Evolutionary conservation across 2,888 invertebrate species (phyloP), one percentile per base, ranked within the genome.

Genomic region (Lampropteryx suffumata): DNA sequence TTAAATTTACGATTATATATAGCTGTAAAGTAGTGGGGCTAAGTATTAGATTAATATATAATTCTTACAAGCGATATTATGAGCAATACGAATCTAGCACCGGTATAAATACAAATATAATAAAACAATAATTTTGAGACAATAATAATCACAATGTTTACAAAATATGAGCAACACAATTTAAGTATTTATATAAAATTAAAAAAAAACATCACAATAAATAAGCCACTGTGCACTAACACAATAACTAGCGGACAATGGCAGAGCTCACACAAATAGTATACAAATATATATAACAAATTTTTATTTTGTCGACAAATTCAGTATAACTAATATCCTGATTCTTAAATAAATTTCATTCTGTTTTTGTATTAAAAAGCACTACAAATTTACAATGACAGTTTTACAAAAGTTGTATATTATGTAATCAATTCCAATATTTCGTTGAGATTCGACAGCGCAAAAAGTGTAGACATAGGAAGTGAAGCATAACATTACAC

Each of bases 111-210:
- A 54, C 40, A 48, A 36, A 37, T 11, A 26, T 36, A n/a, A n/a
- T n/a, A 37, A n/a, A 11, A 12, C 17, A 34, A 40, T 33, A 37
- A 59, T 55, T 61, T 68, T 58, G 59, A 66, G 61, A 65, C 61
- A 57, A 62, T 60, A 63, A 17, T 34, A 58, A 61, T 65, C 62
- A 63, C 62, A 62, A 39, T 44, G 17, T 34, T 51, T 50, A 52
- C 52, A 42, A 26, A 12, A 45, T 14, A 50, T 67, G 64, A 68
- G 64, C 67, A 61, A 47, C 17, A 34, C 7, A 21, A 17, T 11
- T 17, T 10, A 34, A 21, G 0, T 17, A n/a, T 14, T 29, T 29
- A 29, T 4, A 10, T 10, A 29, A 29, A n/a, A 29, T 17, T 17
- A 29, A 29, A 10, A 29, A 29, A 10, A 29, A 29, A 29, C 11